phyloP scores from a whole-genome alignment of 2,888 invertebrate genomes.

The Plagodis dolabraria region DNA sequence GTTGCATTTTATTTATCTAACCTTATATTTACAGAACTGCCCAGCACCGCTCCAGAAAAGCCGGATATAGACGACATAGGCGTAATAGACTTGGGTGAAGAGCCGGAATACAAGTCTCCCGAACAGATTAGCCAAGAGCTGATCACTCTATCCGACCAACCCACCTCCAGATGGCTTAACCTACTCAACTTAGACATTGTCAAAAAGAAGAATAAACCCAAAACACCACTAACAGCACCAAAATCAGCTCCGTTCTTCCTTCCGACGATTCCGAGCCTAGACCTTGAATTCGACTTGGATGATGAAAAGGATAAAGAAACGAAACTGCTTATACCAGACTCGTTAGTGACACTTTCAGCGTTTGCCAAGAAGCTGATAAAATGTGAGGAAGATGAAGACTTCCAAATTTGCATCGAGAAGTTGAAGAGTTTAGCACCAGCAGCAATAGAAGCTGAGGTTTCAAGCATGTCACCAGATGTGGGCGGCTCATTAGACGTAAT shows the following conservation, averaged over 20 bases:
- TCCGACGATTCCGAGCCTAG: constrained; percentile 93
- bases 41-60: constrained; percentile 75
- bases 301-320: constrained; percentile 71
- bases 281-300: constrained; percentile 91
- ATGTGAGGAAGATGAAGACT: constrained; percentile 79
- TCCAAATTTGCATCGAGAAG: constrained; percentile 83
- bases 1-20: background rate
- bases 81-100: constrained; percentile 71
- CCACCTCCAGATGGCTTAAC: constrained; percentile 96
- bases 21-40: constrained; percentile 59
- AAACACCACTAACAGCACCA: constrained; percentile 91
- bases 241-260: constrained; percentile 98
- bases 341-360: constrained; percentile 87
- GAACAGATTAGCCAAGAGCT: constrained; percentile 91
- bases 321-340: constrained; percentile 83
- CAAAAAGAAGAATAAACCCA: constrained; percentile 95
- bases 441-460: constrained; percentile 94
- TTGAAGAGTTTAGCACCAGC: constrained; percentile 91
- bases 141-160: constrained; percentile 93
- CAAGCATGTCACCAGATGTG: constrained; percentile 89
- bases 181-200: constrained; percentile 94
- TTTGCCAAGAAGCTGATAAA: constrained; percentile 87
- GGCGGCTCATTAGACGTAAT: constrained; percentile 90
- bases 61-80: constrained; percentile 75
- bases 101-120: constrained; percentile 88